Evolutionary conservation across 2,797 vertebrate genomes (phyloP), one percentile per base, ranked within the genome.

Genomic region (Sebastes hubbsi): DNA sequence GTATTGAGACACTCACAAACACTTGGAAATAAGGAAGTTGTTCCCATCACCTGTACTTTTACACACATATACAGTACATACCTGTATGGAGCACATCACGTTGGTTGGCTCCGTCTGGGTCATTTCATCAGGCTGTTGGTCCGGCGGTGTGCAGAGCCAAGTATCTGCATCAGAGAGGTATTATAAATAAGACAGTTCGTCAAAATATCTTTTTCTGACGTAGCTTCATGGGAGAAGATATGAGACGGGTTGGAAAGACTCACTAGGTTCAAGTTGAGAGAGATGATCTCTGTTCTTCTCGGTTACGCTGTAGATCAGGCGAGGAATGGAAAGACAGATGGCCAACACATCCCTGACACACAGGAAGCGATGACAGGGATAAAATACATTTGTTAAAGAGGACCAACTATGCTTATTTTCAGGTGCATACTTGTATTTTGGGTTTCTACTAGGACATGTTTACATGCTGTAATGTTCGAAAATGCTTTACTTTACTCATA

Each of bases 31-130:
- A 66, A 75, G 16, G 36, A 80, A 60, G 38, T 27, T 42, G 24
- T 58, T 22, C 1, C 1, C 13, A 14, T n/a, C 18, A 14, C 1
- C 12, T 46, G 10, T 27, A n/a, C 10, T 46, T 20, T 2, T 20
- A 66, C 9, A 38, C 25, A 36, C 32, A 71, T 27, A n/a, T 49
- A 61, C 12, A 49, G 64, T 20, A 27, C 55, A 34, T 75, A 96
- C 96, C 94, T 96, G 95, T 88, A 96, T 96, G 55, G 95, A 94
- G 82, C 96, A 96, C 93, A 96, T 93, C 2, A 94, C 22, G 3
- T 55, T 87, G 66, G 77, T 85, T 4, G 76, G 89, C 61, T 77
- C 88, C 22, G 1, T 87, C 5, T 88, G 56, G 6, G 75, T 86
- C 89, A 93, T 91, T 58, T 90, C 83, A 63, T 87, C 87, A 16